Percentiles rank a stretch among this genome's conserved stretches.
phyloP scores from a whole-genome alignment of 2,888 invertebrate genomes.

The Nebria salina region DNA sequence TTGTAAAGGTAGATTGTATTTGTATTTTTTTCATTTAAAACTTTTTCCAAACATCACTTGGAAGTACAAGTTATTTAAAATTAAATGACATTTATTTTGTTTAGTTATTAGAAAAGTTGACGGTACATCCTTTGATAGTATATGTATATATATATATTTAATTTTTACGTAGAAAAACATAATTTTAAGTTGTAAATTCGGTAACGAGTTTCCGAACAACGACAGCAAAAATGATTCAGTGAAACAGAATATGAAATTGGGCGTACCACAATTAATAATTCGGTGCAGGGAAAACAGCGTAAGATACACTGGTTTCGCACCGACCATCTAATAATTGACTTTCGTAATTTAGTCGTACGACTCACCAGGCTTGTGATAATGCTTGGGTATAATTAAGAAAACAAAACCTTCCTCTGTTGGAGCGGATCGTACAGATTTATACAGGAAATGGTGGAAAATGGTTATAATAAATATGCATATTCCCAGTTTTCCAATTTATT shows the following conservation, averaged over 20 bases:
- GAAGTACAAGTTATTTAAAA: too few species aligned
- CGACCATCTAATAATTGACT: constrained; percentile 38
- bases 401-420: constrained; percentile 23
- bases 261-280: not conserved
- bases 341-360: constrained; percentile 32
- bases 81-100: too few species aligned
- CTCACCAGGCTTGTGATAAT: constrained; percentile 31
- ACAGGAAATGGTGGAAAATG: constrained; percentile 4
- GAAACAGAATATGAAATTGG: not conserved
- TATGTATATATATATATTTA: not conserved
- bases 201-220: not conserved
- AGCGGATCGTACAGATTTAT: constrained; percentile 22
- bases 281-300: not conserved
- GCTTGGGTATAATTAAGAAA: constrained; percentile 31
- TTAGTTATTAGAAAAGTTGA: not conserved
- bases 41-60: too few species aligned
- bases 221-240: not conserved
- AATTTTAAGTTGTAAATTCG: not conserved
- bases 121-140: not conserved
- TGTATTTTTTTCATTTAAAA: too few species aligned
- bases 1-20: too few species aligned
- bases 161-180: not conserved
- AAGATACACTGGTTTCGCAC: constrained; percentile 19
- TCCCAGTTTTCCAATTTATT: not conserved
- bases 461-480: constrained; percentile 26